phyloP scores from a whole-genome alignment of 2,113 vertebrate species.

The Lepus europaeus region DNA sequence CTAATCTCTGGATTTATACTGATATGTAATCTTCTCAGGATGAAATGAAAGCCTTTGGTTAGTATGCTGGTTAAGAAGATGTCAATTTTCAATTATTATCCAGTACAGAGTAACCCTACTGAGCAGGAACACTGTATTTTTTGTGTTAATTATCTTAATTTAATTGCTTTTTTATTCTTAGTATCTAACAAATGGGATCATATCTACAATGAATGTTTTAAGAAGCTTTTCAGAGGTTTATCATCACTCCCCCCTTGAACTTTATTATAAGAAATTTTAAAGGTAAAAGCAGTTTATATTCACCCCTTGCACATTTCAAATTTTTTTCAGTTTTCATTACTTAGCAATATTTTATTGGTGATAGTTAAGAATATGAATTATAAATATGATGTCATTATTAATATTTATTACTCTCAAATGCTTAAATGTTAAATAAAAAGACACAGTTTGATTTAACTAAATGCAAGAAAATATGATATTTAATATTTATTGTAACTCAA shows the following conservation, averaged over 20 bases:
- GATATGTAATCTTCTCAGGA: constrained; percentile 72
- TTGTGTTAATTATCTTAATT: constrained; percentile 74
- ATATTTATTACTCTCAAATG: constrained; percentile 10
- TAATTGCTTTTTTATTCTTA: constrained; percentile 66
- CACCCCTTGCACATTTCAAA: background rate
- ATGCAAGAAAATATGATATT: background rate
- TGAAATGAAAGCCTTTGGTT: constrained; percentile 60
- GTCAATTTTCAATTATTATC: constrained; percentile 63
- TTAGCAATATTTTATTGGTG: constrained; percentile 16
- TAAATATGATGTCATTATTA: background rate
- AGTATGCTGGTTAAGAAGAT: constrained; percentile 53
- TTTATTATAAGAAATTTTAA: constrained; percentile 52
- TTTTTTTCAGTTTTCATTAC: background rate
- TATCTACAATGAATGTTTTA: constrained; percentile 57
- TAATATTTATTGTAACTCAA: background rate
- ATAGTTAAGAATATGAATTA: background rate
- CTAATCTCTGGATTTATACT: constrained; percentile 65
- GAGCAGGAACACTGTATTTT: constrained; percentile 61
- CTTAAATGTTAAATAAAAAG: background rate
- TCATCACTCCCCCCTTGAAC: background rate
- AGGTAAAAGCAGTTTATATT: constrained; percentile 3
- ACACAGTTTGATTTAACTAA: background rate
- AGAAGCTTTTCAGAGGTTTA: constrained; percentile 45
- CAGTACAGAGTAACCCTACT: constrained; percentile 46
- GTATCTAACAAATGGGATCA: constrained; percentile 63